phyloP scores from a whole-genome alignment of 2,888 invertebrate genomes.

The Sarcophaga subvicina region DNA sequence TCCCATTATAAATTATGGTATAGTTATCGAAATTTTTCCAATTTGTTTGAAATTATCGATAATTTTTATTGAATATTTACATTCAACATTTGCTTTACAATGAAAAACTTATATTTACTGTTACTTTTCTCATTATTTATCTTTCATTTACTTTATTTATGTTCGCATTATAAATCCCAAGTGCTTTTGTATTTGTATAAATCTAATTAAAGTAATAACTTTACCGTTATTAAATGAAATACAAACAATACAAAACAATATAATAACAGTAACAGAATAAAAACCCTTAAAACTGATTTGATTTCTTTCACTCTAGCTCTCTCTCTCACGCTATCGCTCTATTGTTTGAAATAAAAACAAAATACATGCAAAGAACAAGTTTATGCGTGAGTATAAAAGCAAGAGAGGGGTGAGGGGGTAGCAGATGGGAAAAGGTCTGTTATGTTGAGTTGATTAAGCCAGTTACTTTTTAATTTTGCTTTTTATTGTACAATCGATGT shows the following conservation, averaged over 20 bases:
- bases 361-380: too few species aligned
- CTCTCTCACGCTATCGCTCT: too few species aligned
- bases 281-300: neutral
- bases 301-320: neutral
- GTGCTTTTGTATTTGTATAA: neutral
- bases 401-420: too few species aligned
- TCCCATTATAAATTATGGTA: too few species aligned
- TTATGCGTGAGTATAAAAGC: too few species aligned
- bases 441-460: neutral
- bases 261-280: neutral
- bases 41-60: too few species aligned
- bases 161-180: neutral
- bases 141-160: neutral
- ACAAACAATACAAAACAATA: neutral
- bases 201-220: neutral
- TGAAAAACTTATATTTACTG: neutral
- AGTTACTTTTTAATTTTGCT: slow-evolving; percentile 1
- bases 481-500: neutral
- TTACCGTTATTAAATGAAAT: neutral
- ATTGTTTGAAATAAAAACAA: too few species aligned
- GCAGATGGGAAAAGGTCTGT: too few species aligned
- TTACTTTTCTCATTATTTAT: neutral
- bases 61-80: too few species aligned
- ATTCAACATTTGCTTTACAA: too few species aligned
- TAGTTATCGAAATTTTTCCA: too few species aligned